Conservation (phyloP, 92 coral and sea anemone genomes). For the Epizoanthus scotinus region DNA sequence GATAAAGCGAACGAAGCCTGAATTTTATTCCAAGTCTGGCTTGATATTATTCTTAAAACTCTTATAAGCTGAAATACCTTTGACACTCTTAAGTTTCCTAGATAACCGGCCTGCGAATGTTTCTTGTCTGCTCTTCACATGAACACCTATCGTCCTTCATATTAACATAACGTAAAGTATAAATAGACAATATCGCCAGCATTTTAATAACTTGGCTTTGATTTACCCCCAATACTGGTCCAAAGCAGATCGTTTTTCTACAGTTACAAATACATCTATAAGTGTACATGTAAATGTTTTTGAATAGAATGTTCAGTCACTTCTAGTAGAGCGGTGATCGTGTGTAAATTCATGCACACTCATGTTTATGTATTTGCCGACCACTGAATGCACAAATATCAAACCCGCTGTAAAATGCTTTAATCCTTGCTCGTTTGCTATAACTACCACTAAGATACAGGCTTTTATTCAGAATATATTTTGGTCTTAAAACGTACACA, state of each 20-base stretch:
- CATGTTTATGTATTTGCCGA: constrained; percentile 29
- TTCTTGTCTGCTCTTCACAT: neutral
- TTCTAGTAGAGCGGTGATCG: neutral
- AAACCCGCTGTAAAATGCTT: constrained; percentile 1
- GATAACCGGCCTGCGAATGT: constrained; percentile 4
- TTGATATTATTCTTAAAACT: neutral
- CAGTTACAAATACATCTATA: no score
- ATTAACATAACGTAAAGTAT: constrained; percentile 22
- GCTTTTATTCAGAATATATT: neutral
- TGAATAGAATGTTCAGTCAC: neutral
- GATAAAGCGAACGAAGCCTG: neutral
- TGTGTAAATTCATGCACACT: constrained; percentile 30
- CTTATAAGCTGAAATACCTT: constrained; percentile 3
- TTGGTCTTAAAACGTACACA: neutral
- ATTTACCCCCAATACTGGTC: neutral
- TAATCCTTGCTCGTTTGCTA: constrained; percentile 6
- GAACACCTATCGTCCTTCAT: constrained; percentile 27
- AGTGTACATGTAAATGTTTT: neutral
- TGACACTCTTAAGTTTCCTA: constrained; percentile 19
- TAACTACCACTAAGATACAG: neutral
- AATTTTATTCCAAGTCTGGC: neutral
- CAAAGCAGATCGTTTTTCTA: neutral
- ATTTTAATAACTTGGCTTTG: constrained; percentile 25
- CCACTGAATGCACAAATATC: neutral
- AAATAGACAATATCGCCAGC: neutral